Evolutionary conservation across 2,888 invertebrate species (phyloP).

Genomic region (Drosophila helvetica): DNA sequence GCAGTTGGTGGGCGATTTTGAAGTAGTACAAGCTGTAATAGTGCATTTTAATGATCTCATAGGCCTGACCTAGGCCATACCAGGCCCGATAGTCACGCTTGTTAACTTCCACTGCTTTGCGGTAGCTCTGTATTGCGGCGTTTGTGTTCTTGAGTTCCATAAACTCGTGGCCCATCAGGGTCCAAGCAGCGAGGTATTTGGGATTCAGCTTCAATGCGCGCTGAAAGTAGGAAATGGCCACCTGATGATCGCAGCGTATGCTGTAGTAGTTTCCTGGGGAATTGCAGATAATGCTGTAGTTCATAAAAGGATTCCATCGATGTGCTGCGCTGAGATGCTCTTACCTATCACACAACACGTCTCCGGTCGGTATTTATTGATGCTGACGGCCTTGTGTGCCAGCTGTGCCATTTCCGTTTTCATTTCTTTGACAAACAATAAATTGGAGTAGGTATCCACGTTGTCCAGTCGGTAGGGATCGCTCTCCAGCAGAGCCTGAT

Average conservation of each 20-base stretch:
- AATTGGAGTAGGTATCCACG: slow-evolving; percentile 98
- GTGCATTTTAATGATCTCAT: slow-evolving; percentile 98
- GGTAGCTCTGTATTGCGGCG: slow-evolving; percentile 99
- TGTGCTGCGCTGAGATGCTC: neutral
- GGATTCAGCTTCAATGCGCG: slow-evolving; percentile 97
- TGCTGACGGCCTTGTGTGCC: slow-evolving; percentile 95
- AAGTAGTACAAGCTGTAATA: slow-evolving; percentile 98
- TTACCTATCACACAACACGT: slow-evolving; percentile 97
- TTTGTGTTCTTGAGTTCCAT: slow-evolving; percentile 99
- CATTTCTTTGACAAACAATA: slow-evolving; percentile 96
- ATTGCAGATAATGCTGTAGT: neutral
- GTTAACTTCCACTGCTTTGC: slow-evolving; percentile 98
- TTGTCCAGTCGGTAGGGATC: slow-evolving; percentile 98
- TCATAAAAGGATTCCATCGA: neutral
- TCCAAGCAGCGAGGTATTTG: slow-evolving; percentile 97
- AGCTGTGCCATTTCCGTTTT: slow-evolving; percentile 95
- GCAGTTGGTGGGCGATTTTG: slow-evolving; percentile 93
- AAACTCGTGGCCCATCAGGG: slow-evolving; percentile 99
- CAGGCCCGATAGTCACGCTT: slow-evolving; percentile 97
- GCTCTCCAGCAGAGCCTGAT: slow-evolving; percentile 91
- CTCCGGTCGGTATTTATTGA: slow-evolving; percentile 98
- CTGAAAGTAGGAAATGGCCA: slow-evolving; percentile 98
- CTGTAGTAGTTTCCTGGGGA: slow-evolving; percentile 96
- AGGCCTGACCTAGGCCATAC: slow-evolving; percentile 99
- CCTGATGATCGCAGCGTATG: slow-evolving; percentile 96